Percentiles rank a stretch among this genome's conserved stretches.
phyloP scores from a whole-genome alignment of 2,113 vertebrate species.

The Axis porcinus region DNA sequence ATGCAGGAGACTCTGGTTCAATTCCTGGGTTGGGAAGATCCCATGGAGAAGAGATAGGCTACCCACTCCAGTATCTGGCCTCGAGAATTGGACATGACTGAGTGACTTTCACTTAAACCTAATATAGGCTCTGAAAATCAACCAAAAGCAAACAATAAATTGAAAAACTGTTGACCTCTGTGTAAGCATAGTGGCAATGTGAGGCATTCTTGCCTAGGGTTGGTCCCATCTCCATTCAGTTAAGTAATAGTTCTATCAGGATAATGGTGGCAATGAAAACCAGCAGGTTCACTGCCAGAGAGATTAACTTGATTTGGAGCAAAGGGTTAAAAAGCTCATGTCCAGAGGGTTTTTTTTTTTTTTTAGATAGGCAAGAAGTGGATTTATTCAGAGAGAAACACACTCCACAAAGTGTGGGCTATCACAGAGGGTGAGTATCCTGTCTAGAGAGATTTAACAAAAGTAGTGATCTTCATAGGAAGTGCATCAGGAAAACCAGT shows the following conservation, averaged over 20 bases:
- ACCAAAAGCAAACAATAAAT: not conserved
- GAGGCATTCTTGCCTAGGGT: not conserved
- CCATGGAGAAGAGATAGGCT: not conserved
- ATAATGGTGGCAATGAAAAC: not conserved
- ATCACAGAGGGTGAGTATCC: not conserved
- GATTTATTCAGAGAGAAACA: not conserved
- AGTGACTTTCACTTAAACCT: not conserved
- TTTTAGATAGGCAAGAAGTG: not conserved
- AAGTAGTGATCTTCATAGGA: not conserved
- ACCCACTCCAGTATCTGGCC: not conserved
- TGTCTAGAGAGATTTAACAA: not conserved
- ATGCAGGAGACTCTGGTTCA: fast-evolving
- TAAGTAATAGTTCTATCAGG: not conserved
- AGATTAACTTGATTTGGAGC: not conserved
- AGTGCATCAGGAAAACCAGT: not conserved
- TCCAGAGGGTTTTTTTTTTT: not conserved
- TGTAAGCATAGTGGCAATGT: not conserved
- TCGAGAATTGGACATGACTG: not conserved
- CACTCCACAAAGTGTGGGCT: not conserved
- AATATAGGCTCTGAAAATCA: not conserved
- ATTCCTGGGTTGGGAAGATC: not conserved
- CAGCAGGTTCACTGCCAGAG: not conserved
- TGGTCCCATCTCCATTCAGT: not conserved
- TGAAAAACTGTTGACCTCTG: not conserved
- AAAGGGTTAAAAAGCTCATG: not conserved